phyloP scores from a whole-genome alignment of 2,888 invertebrate species.

The Neoaliturus tenellus region DNA sequence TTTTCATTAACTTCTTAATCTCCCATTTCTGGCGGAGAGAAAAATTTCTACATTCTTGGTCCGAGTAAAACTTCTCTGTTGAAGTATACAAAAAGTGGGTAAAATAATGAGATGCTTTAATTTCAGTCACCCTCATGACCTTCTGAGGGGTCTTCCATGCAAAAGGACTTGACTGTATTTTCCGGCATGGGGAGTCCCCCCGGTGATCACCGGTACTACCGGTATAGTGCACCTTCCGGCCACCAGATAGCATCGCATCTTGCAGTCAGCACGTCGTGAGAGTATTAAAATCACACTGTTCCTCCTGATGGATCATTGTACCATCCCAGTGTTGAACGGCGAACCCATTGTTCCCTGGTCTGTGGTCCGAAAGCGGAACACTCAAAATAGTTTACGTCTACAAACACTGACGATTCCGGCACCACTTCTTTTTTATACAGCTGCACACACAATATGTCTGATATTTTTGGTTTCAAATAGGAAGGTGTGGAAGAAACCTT shows the following conservation, averaged over 20 bases:
- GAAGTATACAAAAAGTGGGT: too few relatives aligned
- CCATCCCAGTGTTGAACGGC: background rate
- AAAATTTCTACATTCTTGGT: too few relatives aligned
- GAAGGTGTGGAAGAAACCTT: background rate
- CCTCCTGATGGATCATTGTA: background rate
- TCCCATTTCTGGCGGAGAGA: too few relatives aligned
- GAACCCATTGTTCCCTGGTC: constrained; percentile 11
- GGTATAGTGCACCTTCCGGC: too few relatives aligned
- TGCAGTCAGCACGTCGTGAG: constrained; percentile 19
- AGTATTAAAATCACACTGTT: constrained; percentile 33
- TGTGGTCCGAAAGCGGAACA: constrained; percentile 29
- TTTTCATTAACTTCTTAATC: too few relatives aligned
- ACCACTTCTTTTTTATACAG: background rate
- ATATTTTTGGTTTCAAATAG: background rate
- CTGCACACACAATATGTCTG: background rate
- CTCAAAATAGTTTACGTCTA: background rate
- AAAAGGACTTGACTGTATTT: too few relatives aligned
- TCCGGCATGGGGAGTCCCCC: too few relatives aligned
- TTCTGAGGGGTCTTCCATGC: too few relatives aligned
- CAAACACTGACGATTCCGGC: background rate
- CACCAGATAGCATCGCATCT: background rate
- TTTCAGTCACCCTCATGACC: too few relatives aligned
- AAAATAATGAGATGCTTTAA: too few relatives aligned
- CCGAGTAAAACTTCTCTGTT: too few relatives aligned
- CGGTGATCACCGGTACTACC: too few relatives aligned